phyloP scores from a whole-genome alignment of 2,888 invertebrate genomes.

The Drosophila percnosoma region DNA sequence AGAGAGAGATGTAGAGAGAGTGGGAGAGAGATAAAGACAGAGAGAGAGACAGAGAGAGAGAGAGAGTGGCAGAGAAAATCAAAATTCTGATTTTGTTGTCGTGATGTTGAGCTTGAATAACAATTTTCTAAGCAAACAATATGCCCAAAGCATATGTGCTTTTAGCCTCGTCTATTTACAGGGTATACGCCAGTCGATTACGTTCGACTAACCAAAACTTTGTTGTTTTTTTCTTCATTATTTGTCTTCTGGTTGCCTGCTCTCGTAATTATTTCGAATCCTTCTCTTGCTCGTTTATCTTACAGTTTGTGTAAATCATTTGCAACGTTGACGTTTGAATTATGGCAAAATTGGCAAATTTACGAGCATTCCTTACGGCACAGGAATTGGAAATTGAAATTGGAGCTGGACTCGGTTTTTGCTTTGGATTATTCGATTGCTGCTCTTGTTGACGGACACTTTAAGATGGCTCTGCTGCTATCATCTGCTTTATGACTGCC shows the following conservation, averaged over 20 bases:
- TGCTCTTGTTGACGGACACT: neutral
- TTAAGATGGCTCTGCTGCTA: neutral
- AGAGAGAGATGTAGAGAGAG: neutral
- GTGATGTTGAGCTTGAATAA: neutral
- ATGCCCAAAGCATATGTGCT: neutral
- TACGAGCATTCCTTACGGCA: constrained; percentile 33
- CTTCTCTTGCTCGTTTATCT: constrained; percentile 38
- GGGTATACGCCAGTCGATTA: constrained; percentile 12
- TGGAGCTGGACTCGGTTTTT: constrained; percentile 1
- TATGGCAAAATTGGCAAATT: constrained; percentile 54
- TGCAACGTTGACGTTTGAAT: constrained; percentile 50
- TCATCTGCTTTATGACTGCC: neutral
- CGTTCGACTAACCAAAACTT: neutral
- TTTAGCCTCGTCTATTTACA: neutral
- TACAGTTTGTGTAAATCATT: constrained; percentile 55
- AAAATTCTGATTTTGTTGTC: neutral
- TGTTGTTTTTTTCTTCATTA: constrained; percentile 5
- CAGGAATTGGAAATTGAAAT: constrained; percentile 6
- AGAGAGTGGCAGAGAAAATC: neutral
- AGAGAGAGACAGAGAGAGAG: neutral
- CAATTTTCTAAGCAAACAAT: neutral
- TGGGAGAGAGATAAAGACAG: neutral
- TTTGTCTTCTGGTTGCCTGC: constrained; percentile 19
- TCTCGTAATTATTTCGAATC: constrained; percentile 48
- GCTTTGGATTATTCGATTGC: constrained; percentile 2